Percentiles rank a stretch among this genome's conserved stretches.
These are phyloP conservation scores for Apodemia zela DNA, from an alignment of 2,888 invertebrate genomes.

Conservation along the genomic window DNA sequence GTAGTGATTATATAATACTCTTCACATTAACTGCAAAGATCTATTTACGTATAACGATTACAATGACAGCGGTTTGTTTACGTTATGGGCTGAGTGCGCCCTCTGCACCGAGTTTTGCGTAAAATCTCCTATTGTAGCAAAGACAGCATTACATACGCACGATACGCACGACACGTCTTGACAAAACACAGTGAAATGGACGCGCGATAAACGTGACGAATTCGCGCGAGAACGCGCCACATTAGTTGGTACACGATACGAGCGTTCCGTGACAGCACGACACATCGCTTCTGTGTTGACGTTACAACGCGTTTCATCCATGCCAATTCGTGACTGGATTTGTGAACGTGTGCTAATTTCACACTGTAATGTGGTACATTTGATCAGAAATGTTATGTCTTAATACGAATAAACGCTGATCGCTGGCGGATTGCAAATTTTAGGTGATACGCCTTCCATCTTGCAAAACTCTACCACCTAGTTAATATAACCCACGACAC, in stretches of 20 bases:
- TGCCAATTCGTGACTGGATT: conserved; percentile 1
- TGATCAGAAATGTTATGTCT: not conserved
- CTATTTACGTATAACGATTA: too few relatives aligned
- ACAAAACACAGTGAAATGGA: not conserved
- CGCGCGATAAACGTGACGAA: conserved; percentile 2
- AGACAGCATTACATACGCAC: not conserved
- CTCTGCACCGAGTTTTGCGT: too few relatives aligned
- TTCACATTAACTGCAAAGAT: too few relatives aligned
- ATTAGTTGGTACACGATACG: not conserved
- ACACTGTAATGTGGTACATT: not conserved
- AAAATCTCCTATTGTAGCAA: too few relatives aligned
- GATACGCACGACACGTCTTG: not conserved
- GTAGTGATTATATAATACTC: too few relatives aligned
- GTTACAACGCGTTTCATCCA: not conserved
- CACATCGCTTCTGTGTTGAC: not conserved
- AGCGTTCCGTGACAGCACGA: not conserved
- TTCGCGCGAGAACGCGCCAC: not conserved
- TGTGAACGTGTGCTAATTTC: conserved; percentile 4
- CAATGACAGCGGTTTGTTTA: too few relatives aligned
- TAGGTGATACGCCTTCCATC: too few relatives aligned
- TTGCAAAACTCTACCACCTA: too few relatives aligned
- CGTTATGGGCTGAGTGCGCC: too few relatives aligned
- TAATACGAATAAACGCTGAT: too few relatives aligned
- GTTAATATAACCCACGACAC: too few relatives aligned
- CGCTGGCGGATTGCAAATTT: too few relatives aligned